Evolutionary conservation across 2,797 vertebrate genomes (phyloP).

Genomic region (Phoeniculus purpureus): DNA sequence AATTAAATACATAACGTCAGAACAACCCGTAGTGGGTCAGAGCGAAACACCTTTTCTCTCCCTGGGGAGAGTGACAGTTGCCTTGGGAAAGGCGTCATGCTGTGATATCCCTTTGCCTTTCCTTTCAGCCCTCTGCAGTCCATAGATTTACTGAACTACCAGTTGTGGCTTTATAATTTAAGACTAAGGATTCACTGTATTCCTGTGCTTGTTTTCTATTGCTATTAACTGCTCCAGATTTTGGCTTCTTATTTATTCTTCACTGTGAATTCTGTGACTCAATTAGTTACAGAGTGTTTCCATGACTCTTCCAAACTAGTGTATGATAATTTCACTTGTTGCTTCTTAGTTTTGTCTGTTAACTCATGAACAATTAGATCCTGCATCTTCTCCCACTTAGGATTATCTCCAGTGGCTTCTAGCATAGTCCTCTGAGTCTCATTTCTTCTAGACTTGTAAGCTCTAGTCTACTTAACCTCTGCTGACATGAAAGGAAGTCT

Average conservation of each 20-base stretch:
- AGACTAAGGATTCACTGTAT: neutral
- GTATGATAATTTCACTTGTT: neutral
- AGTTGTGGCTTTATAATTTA: neutral
- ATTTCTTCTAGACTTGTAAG: neutral
- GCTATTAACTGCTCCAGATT: neutral
- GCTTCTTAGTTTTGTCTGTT: neutral
- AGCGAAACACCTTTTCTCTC: neutral
- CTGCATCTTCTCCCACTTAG: neutral
- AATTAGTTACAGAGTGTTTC: neutral
- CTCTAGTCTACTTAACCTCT: neutral
- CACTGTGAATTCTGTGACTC: neutral
- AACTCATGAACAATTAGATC: neutral
- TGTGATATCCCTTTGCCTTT: neutral
- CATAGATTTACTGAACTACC: neutral
- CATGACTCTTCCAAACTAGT: neutral
- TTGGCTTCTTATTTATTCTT: neutral
- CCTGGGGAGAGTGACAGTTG: neutral
- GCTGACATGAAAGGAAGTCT: neutral
- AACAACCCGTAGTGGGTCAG: neutral
- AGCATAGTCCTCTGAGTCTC: neutral
- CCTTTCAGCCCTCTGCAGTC: neutral
- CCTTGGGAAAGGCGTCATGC: neutral
- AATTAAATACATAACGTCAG: neutral
- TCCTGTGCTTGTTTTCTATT: neutral
- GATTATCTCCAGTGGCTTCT: neutral